Evolutionary conservation across 2,888 invertebrate species (phyloP), one percentile per base, ranked within the genome.

Genomic region (Nemotelus pantherinus): DNA sequence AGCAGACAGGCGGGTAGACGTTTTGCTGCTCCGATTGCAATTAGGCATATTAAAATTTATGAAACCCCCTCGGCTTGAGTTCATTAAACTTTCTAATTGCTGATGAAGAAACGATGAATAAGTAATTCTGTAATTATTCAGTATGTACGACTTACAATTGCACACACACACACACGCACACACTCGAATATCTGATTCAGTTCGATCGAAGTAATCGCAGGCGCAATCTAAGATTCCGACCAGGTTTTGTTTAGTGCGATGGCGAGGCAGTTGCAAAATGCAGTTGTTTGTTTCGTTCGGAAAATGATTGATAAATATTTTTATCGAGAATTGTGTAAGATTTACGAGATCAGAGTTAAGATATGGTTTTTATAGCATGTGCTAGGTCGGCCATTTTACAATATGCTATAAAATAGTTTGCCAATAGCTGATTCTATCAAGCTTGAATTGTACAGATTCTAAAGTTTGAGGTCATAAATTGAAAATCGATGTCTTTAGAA

Each of bases 51-150:
- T 68, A 68, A 48, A 44, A 5, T 68, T 53, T 68, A 68, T 68
- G 68, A 53, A 68, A 50, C 6, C 5, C 39, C 25, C 25, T 7
- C 7, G 5, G 53, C 7, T 25, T 41, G 53, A 68, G 68, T 68
- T 68, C 68, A 68, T 68, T 50, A 68, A 68, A 53, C 68, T 65
- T 65, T 65, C 47, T 47, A 65, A 65, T 65, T 47, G 65, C 25
- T 25, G 2, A 45, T 65, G 65, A 47, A 65, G 65, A 47, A 65
- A 65, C 47, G 47, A 65, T 68, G 68, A n/a, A 68, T 50, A 48
- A 68, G 2, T 53, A 39, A 68, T 68, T 68, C 50, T 39, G 25
- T 25, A 25, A 25, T 25, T 25, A 41, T 63, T 43, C 68, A 25
- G 3, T 44, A 6, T 6, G 53, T 39, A 10, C 48, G 41, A 68